These are phyloP conservation scores for Brenthis ino DNA, from an alignment of 2,888 invertebrate species.

Conservation along the genomic window DNA sequence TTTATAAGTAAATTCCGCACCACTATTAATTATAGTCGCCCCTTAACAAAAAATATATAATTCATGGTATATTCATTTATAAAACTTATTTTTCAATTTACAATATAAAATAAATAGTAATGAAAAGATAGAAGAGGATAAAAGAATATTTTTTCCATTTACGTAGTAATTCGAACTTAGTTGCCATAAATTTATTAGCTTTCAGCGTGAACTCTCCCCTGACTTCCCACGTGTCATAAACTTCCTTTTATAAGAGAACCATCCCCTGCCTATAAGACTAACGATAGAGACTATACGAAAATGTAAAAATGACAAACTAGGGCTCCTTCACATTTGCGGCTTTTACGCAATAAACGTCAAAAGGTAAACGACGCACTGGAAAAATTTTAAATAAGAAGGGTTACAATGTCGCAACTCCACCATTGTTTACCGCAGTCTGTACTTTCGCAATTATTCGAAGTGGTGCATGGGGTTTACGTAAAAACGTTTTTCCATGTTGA, in stretches of 20 bases:
- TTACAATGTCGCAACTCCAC: conserved; percentile 35
- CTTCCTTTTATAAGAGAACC: conserved; percentile 67
- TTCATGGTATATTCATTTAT: too few species aligned
- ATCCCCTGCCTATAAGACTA: conserved; percentile 55
- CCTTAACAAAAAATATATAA: too few species aligned
- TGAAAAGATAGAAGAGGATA: not conserved
- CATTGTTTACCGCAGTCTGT: conserved; percentile 38
- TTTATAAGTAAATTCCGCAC: conserved; percentile 55
- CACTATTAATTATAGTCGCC: conserved; percentile 45
- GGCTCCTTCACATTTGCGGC: conserved; percentile 56
- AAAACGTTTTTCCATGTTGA: not conserved
- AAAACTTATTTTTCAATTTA: too few species aligned
- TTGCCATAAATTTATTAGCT: conserved; percentile 42
- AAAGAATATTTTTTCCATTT: conserved; percentile 21
- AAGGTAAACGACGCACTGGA: conserved; percentile 39
- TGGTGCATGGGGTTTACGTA: conserved; percentile 28
- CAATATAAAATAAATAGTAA: conserved; percentile 40
- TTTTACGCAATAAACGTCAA: conserved; percentile 56
- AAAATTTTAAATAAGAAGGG: conserved; percentile 39
- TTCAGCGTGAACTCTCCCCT: conserved; percentile 47
- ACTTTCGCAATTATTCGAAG: conserved; percentile 37
- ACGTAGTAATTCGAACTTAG: conserved; percentile 31
- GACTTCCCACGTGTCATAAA: conserved; percentile 73
- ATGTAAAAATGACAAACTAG: conserved; percentile 60
- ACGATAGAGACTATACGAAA: conserved; percentile 46